phyloP scores from a whole-genome alignment of 2,888 invertebrate species.

The Thereva unica region DNA sequence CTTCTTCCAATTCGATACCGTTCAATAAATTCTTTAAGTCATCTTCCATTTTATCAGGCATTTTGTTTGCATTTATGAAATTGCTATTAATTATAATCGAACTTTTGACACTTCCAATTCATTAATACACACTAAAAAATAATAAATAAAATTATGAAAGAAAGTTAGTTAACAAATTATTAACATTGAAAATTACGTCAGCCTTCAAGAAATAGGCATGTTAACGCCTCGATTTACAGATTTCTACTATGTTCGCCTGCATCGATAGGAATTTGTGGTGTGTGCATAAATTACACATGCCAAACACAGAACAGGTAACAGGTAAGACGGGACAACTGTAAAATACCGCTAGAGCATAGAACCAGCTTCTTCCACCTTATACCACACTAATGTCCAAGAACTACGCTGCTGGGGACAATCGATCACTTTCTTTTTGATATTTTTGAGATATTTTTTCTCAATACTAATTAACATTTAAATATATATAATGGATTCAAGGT shows the following conservation, averaged over 20 bases:
- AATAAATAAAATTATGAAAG: not conserved
- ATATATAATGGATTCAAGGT: too few relatives aligned
- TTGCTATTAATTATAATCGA: not conserved
- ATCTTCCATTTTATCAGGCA: conserved; percentile 51
- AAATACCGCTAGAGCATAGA: too few relatives aligned
- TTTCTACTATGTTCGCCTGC: conserved; percentile 17
- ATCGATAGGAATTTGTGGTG: conserved; percentile 31
- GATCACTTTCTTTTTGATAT: too few relatives aligned
- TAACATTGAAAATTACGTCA: conserved; percentile 21
- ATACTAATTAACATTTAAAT: too few relatives aligned
- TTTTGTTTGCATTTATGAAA: conserved; percentile 22
- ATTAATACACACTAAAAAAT: conserved; percentile 3
- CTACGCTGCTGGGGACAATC: too few relatives aligned
- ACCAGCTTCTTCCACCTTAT: too few relatives aligned
- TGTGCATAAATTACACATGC: conserved; percentile 17
- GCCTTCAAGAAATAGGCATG: not conserved
- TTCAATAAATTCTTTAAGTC: conserved; percentile 62
- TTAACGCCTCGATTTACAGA: conserved; percentile 30
- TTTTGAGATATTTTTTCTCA: too few relatives aligned
- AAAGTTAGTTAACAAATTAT: too few relatives aligned
- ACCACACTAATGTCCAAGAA: too few relatives aligned
- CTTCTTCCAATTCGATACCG: conserved; percentile 70
- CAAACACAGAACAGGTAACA: not conserved
- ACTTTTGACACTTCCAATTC: not conserved
- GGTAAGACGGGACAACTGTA: conserved; percentile 5